Percentiles rank a stretch among this genome's conserved stretches.
These are phyloP conservation scores for Drosophila sordidula DNA, from an alignment of 2,888 invertebrate species.

Conservation along the genomic window DNA sequence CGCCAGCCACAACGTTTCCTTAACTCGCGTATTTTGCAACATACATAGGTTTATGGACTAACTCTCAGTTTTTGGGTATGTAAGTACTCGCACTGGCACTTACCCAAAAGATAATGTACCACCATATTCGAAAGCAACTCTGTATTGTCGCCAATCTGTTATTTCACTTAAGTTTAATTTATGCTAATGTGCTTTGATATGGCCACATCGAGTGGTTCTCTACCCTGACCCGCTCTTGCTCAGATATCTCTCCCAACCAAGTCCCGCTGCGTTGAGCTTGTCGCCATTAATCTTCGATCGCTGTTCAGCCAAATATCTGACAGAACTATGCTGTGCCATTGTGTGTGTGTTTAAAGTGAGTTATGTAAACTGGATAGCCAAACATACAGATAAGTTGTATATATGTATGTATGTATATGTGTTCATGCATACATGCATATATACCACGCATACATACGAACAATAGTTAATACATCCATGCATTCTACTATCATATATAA, in stretches of 20 bases:
- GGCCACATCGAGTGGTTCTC: background rate
- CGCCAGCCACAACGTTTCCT: background rate
- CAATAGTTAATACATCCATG: background rate
- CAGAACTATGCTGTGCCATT: slow-evolving; percentile 14
- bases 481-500: background rate
- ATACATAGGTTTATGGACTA: slow-evolving; percentile 4
- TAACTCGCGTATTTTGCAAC: slow-evolving; percentile 1
- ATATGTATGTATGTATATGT: slow-evolving; percentile 1
- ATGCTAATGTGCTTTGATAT: background rate
- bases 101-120: slow-evolving; percentile 5
- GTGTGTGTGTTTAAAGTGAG: slow-evolving; percentile 36
- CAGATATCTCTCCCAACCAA: background rate
- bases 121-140: background rate
- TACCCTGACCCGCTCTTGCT: background rate
- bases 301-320: background rate
- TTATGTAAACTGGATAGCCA: background rate
- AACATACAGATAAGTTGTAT: background rate
- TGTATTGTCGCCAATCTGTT: background rate
- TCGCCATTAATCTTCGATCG: background rate
- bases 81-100: slow-evolving; percentile 13
- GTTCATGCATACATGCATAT: background rate
- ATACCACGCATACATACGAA: background rate
- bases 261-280: background rate
- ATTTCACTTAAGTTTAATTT: background rate
- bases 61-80: slow-evolving; percentile 14